Conservation (phyloP, 2,797 vertebrate genomes). For the Onychomys torridus region DNA sequence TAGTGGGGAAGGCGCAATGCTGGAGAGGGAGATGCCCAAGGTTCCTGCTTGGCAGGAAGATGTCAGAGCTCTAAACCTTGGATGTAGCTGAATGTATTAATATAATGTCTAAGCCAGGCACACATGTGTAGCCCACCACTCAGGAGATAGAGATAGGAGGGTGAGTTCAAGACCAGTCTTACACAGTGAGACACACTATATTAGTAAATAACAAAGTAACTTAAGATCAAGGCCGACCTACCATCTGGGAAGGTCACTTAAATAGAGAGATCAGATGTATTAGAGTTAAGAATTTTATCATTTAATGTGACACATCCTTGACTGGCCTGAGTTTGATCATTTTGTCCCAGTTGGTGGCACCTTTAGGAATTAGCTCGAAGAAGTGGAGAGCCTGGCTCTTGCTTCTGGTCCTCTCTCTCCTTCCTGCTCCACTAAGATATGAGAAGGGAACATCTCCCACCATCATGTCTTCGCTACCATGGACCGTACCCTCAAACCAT, state of each 20-base stretch:
- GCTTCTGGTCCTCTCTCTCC: neutral
- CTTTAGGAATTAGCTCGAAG: neutral
- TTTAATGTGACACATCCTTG: neutral
- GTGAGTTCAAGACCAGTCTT: neutral
- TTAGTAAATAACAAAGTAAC: neutral
- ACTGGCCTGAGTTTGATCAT: neutral
- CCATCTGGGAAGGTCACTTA: neutral
- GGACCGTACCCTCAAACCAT: neutral
- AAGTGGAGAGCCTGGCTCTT: neutral
- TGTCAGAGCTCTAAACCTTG: too few species aligned
- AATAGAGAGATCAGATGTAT: neutral
- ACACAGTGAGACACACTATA: neutral
- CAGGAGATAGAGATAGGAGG: neutral
- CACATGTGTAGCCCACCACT: too few species aligned
- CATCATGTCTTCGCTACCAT: neutral
- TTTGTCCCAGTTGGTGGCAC: neutral
- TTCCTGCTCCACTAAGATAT: neutral
- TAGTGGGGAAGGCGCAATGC: neutral
- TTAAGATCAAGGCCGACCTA: neutral
- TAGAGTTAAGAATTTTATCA: neutral
- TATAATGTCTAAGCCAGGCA: neutral
- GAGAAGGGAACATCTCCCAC: neutral
- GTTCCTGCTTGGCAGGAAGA: neutral
- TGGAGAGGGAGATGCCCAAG: neutral
- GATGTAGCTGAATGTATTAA: neutral